Base-by-base conservation (phyloP, 2,888 invertebrate species). In the Podotricha telesiphe region DNA sequence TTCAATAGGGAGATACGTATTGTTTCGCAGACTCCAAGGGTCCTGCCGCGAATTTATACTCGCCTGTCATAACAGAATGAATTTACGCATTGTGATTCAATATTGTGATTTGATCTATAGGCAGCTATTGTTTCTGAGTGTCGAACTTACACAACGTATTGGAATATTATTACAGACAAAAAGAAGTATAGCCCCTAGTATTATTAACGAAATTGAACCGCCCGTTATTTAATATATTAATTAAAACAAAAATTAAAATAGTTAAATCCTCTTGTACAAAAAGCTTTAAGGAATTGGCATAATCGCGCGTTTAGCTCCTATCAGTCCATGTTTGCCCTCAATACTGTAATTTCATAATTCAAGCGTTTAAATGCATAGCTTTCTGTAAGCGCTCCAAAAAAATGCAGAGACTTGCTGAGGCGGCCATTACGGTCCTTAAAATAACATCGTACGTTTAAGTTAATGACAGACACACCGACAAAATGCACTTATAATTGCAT, bases 401-500 rank as follows among this genome's bases (percentile, higher is more conserved):
- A 91, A 87, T 80, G 82, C 86, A 81, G 82, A 85, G 84, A 78
- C 84, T 86, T 82, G 87, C 87, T 81, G 84, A 83, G 83, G 87
- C 87, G 83, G 84, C 87, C 86, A 92, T 93, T 93, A 92, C 85
- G 86, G 87, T 82, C 90, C 89, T 91, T 92, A 89, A 91, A 92
- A 93, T 93, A 93, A 92, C 93, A 92, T 93, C 90, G 89, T 92
- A 88, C 92, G 89, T 91, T 93, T 92, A 93, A 93, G 87, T 88
- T 93, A 93, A 92, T 93, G 91, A 91, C 91, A 86, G 92, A 88
- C 88, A 90, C 88, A 87, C 92, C 88, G 89, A 86, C 90, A 85
- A 92, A 92, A 91, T 91, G 91, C 87, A 84, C 86, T 92, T 92
- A 91, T 93, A 93, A 92, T 93, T 92, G 88, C 87, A 83, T 87